Conservation (phyloP, 2,113 vertebrate genomes). For the Struthidea cinerea region DNA sequence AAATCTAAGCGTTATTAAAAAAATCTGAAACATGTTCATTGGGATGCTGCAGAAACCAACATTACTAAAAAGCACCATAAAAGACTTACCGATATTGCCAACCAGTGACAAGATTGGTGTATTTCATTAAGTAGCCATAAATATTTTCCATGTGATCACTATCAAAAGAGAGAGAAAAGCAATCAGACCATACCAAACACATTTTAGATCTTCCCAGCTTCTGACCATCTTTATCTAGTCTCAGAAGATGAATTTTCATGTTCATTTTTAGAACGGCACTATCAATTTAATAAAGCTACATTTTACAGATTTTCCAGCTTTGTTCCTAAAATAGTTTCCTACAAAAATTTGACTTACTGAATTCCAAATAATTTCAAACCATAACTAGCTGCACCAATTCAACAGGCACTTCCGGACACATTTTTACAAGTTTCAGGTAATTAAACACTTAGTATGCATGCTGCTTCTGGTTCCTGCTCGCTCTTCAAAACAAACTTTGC, state of each 20-base stretch:
- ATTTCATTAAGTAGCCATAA: slow-evolving; percentile 95
- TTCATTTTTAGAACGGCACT: background rate
- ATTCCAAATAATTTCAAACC: background rate
- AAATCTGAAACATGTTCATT: background rate
- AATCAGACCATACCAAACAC: slow-evolving; percentile 18
- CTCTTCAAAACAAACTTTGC: background rate
- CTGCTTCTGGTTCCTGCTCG: background rate
- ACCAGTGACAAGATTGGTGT: slow-evolving; percentile 97
- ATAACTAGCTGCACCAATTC: background rate
- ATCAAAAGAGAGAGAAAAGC: slow-evolving; percentile 2
- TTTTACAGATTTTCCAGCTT: background rate
- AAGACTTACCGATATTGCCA: slow-evolving; percentile 93
- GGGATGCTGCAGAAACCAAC: background rate
- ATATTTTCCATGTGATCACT: slow-evolving; percentile 99
- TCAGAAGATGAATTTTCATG: background rate
- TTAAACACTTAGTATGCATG: background rate
- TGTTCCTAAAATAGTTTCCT: background rate
- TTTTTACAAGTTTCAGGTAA: background rate
- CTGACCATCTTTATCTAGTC: background rate
- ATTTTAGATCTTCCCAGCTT: background rate
- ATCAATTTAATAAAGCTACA: background rate
- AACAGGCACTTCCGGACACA: background rate
- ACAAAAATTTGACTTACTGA: background rate
- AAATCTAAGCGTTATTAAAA: background rate
- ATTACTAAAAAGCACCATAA: background rate